These are phyloP conservation scores for Cyrtonyx montezumae DNA, from an alignment of 2,113 vertebrate genomes.

Conservation along the genomic window DNA sequence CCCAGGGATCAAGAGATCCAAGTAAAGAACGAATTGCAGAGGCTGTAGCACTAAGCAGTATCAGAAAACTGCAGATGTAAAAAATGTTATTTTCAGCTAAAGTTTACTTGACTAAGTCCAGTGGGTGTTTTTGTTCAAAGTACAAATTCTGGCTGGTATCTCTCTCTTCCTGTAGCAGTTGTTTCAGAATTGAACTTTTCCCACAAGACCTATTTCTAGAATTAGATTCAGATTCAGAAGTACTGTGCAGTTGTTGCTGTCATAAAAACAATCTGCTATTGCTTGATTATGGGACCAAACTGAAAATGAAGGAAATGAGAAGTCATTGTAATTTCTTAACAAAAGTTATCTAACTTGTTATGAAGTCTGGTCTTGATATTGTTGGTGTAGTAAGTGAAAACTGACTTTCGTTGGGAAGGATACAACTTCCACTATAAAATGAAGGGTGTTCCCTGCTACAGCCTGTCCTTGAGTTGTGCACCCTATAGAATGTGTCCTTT, in stretches of 20 bases:
- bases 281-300: not conserved
- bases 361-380: not conserved
- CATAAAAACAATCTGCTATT: conserved; percentile 19
- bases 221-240: conserved; percentile 46
- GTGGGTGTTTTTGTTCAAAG: conserved; percentile 27
- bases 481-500: not conserved
- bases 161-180: conserved; percentile 21
- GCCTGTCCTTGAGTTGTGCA: not conserved
- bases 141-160: not conserved
- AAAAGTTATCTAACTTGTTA: not conserved
- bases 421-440: not conserved
- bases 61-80: not conserved
- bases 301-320: conserved; percentile 1
- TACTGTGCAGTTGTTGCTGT: conserved; percentile 6
- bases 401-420: not conserved
- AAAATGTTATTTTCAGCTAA: not conserved
- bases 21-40: not conserved
- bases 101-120: conserved; percentile 31
- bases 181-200: conserved; percentile 43
- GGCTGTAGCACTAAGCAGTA: not conserved
- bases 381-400: not conserved
- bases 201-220: conserved; percentile 40
- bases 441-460: not conserved
- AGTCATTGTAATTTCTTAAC: not conserved
- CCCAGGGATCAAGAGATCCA: not conserved